phyloP scores from a whole-genome alignment of 2,888 invertebrate genomes.

The Calliopum simillimum region DNA sequence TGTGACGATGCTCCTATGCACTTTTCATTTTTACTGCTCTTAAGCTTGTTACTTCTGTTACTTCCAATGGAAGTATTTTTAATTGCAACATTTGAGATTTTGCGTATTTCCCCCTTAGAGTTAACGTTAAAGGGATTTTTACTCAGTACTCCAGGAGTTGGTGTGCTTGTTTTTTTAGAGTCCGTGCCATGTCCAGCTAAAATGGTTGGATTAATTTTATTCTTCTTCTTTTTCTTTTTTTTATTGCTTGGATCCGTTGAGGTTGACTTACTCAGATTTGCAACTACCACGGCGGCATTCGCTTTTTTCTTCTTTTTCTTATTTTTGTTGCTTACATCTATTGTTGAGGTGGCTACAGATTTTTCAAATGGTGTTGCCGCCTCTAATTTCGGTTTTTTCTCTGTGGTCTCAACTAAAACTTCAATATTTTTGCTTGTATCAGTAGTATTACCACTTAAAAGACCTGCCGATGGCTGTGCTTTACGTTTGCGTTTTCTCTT shows the following conservation, averaged over 20 bases:
- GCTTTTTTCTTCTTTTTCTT: conserved; percentile 42
- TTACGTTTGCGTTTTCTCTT: conserved; percentile 45
- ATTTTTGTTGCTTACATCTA: conserved; percentile 35
- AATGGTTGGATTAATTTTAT: not conserved
- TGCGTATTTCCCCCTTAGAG: no score
- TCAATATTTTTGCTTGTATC: not conserved
- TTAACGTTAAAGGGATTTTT: conserved; percentile 37
- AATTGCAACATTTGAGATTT: not conserved
- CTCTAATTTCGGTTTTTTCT: conserved; percentile 7
- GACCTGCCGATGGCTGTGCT: conserved; percentile 15
- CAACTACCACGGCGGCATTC: not conserved
- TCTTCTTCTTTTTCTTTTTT: not conserved
- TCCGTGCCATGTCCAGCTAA: not conserved
- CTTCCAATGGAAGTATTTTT: not conserved
- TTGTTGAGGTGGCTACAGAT: not conserved
- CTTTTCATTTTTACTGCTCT: not conserved
- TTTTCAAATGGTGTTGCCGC: not conserved
- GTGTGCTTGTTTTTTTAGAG: not conserved
- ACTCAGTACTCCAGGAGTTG: not conserved
- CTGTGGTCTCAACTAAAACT: not conserved
- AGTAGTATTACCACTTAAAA: no score
- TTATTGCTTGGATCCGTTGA: not conserved
- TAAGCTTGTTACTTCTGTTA: conserved; percentile 6
- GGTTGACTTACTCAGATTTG: conserved; percentile 28
- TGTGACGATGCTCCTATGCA: not conserved